Base-by-base conservation (phyloP, 2,888 invertebrate genomes). In the Idaea straminata region DNA sequence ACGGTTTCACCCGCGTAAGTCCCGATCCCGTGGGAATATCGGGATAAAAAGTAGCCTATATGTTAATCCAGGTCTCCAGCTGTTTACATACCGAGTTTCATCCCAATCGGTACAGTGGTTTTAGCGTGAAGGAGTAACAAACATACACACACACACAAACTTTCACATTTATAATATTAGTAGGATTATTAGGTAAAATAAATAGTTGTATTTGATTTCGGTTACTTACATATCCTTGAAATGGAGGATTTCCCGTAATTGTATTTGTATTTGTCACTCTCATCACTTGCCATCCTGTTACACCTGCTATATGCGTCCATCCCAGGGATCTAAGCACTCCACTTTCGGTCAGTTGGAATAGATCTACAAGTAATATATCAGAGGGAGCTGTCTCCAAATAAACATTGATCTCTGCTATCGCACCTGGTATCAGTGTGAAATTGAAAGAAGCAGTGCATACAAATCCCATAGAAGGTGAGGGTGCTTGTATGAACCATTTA, bases 171-270 rank as follows among this genome's bases (percentile, higher is more conserved):
- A n/a, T n/a, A n/a, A n/a, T n/a, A n/a, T n/a, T 38, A 5, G 38
- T 38, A 6, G 13, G 6, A 38, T 47, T 47, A 47, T 4, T 47
- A 10, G 47, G 47, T 47, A 2, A 47, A 36, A 36, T 47, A 13
- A 6, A 10, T 36, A 1, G 25, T 25, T 25, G 25, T n/a, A 25
- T 25, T 25, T 25, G 3, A 36, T 36, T 36, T 10, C 47, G 13
- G 47, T 47, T 47, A 84, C 85, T 85, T 75, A 85, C 85, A 69
- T 80, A 82, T 65, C 79, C 83, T 25, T 73, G 59, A 65, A 69
- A 79, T 1, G 66, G 68, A 34, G 68, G 70, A 4, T 64, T 62
- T 15, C 72, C 77, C 3, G 64, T 62, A 15, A 83, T 38, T 15
- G 6, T 59, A 10, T 13, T 10, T 4, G 47, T 7, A 47, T 78